phyloP scores from a whole-genome alignment of 2,113 vertebrate genomes.

The Neolamprologus ventralis region DNA sequence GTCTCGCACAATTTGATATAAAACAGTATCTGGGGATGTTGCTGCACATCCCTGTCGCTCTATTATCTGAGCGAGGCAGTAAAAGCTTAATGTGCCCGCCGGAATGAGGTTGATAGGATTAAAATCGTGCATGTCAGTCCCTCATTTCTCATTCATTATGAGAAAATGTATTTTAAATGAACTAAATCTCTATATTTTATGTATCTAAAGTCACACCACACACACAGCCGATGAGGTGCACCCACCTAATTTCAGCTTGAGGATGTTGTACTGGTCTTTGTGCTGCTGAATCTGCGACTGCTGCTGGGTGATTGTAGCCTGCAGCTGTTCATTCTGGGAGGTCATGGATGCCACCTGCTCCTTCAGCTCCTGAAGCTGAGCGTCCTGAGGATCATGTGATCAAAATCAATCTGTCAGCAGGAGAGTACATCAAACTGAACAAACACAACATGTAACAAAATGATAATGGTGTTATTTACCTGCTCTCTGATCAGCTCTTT shows the following conservation, averaged over 20 bases:
- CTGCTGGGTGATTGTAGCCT: constrained; percentile 82
- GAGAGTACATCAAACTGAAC: neutral
- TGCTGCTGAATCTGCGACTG: constrained; percentile 93
- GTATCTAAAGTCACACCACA: neutral
- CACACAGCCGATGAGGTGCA: neutral
- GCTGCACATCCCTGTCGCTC: neutral
- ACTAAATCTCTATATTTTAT: neutral
- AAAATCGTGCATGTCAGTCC: neutral
- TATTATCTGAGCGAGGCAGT: neutral
- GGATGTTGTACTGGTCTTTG: constrained; percentile 96
- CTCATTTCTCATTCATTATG: neutral
- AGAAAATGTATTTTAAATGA: neutral
- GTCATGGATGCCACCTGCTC: constrained; percentile 77
- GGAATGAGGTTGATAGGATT: neutral
- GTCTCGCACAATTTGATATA: neutral
- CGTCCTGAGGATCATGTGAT: constrained; percentile 69
- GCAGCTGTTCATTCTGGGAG: constrained; percentile 83
- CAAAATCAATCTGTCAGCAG: neutral
- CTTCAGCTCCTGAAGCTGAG: constrained; percentile 88
- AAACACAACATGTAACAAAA: neutral
- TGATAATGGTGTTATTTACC: constrained; percentile 56
- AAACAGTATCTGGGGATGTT: neutral
- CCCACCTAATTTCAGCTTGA: constrained; percentile 91
- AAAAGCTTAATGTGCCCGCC: neutral
- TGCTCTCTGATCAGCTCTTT: constrained; percentile 97